phyloP scores from a whole-genome alignment of 2,113 vertebrate genomes.

The Lepidothrix coronata region DNA sequence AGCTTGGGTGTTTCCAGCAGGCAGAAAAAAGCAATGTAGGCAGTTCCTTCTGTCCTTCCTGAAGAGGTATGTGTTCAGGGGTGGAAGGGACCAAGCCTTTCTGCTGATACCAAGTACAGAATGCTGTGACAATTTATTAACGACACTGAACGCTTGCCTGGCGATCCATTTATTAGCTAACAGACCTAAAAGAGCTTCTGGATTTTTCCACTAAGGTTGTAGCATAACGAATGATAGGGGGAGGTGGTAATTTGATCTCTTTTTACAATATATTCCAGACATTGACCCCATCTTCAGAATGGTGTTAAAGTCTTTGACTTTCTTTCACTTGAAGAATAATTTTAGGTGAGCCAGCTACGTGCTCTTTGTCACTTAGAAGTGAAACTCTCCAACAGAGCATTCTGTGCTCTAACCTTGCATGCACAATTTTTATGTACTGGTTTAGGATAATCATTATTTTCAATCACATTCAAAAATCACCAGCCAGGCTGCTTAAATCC shows the following conservation, averaged over 20 bases:
- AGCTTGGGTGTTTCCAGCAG: not conserved
- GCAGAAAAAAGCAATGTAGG: not conserved
- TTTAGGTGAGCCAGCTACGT: not conserved
- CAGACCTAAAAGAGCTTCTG: not conserved
- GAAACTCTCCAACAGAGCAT: not conserved
- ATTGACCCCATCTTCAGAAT: not conserved
- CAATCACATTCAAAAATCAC: not conserved
- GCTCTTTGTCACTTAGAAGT: not conserved
- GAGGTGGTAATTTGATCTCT: not conserved
- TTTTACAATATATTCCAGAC: not conserved
- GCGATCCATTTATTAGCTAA: not conserved
- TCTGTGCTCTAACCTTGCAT: not conserved
- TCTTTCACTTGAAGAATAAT: conserved; percentile 22
- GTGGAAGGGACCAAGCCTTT: not conserved
- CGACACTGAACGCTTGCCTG: not conserved
- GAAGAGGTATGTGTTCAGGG: not conserved
- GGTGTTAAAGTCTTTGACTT: not conserved
- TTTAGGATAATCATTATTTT: conserved; percentile 40
- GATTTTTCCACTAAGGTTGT: conserved; percentile 13
- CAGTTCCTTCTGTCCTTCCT: conserved; percentile 13
- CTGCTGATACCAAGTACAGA: conserved; percentile 1
- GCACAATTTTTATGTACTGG: not conserved
- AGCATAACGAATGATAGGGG: not conserved
- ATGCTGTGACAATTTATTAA: not conserved
- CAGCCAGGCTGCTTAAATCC: not conserved